Evolutionary conservation across 2,113 vertebrate genomes (phyloP), one percentile per base, ranked within the genome.

Genomic region (Vireo altiloquus): DNA sequence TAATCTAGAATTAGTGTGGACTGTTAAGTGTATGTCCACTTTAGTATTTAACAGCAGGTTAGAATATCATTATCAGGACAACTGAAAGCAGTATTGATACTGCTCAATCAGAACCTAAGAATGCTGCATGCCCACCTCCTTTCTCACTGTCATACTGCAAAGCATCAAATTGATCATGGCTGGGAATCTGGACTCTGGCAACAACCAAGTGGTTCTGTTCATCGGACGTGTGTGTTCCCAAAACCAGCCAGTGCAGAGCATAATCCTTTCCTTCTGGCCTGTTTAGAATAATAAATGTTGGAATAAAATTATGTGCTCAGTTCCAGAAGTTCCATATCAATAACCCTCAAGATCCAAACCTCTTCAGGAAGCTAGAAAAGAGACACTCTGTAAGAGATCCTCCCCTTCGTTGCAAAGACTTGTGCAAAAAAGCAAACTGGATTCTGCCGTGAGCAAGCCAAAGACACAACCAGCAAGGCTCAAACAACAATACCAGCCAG

Each of bases 121-220:
- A 78, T 7, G 14, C 28, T 11, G 46, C 49, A 42, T 66, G 89
- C 97, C 92, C 96, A 99, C 99, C 99, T 98, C 99, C 99, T 98
- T 99, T 99, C 37, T 99, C 99, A 35, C 98, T 98, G 97, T 99
- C 99, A 89, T 98, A 99, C 54, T 99, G 99, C 3, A 98, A 98
- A 40, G 98, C 96, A 61, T 99, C 99, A 97, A 99, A 99, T 93
- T 99, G 99, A 52, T 99, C 99, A 35, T 99, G 98, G 7, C 98
- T 99, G 24, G 99, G 99, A 90, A 99, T 98, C 98, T 99, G 99
- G 78, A 99, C 99, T 39, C 98, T 99, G 85, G 99, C 99, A 74
- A 99, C 99, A 78, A 99, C 99, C 31, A 99, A 98, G 96, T 99
- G 99, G 97, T 99, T 99, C 98, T 99, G 99, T 83, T 99, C 99